Conservation (phyloP, 1,140 invertebrate species). For the Limonius californicus region DNA sequence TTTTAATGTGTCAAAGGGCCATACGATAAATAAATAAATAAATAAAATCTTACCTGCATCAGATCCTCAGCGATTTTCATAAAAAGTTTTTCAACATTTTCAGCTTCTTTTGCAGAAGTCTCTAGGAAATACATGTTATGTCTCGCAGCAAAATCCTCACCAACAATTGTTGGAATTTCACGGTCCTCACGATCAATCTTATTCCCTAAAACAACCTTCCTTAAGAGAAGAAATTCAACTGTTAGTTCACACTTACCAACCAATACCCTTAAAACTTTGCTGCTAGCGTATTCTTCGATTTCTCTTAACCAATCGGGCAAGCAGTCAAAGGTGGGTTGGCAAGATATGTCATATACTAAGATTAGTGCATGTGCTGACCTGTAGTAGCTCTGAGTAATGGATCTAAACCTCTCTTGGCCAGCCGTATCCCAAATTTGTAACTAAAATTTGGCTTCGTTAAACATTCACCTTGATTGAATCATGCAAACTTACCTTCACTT, state of each 20-base stretch:
- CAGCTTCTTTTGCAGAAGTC: conserved; percentile 96
- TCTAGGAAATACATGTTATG: conserved; percentile 98
- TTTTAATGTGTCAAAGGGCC: no score
- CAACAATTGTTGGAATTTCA: conserved; percentile 90
- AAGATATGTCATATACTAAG: conserved; percentile 96
- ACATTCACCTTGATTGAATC: not conserved
- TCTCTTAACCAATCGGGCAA: conserved; percentile 92
- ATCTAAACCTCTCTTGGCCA: conserved; percentile 95
- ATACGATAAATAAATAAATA: no score
- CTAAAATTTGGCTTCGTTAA: conserved; percentile 54
- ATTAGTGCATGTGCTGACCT: conserved; percentile 95
- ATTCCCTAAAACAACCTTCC: conserved; percentile 65
- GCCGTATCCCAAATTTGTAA: conserved; percentile 98
- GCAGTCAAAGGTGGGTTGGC: conserved; percentile 95
- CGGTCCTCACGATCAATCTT: conserved; percentile 94
- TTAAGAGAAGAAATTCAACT: not conserved
- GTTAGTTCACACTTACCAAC: conserved; percentile 67
- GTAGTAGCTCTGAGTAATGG: conserved; percentile 98
- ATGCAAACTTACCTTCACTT: conserved; percentile 93
- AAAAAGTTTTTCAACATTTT: conserved; percentile 95
- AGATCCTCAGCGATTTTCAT: conserved; percentile 92
- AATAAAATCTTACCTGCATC: conserved; percentile 83
- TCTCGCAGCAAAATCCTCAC: conserved; percentile 92
- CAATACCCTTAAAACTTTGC: conserved; percentile 88
- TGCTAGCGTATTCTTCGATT: conserved; percentile 95